Base-by-base conservation (phyloP, 2,797 vertebrate genomes). In the Parauchenoglanis ngamensis region DNA sequence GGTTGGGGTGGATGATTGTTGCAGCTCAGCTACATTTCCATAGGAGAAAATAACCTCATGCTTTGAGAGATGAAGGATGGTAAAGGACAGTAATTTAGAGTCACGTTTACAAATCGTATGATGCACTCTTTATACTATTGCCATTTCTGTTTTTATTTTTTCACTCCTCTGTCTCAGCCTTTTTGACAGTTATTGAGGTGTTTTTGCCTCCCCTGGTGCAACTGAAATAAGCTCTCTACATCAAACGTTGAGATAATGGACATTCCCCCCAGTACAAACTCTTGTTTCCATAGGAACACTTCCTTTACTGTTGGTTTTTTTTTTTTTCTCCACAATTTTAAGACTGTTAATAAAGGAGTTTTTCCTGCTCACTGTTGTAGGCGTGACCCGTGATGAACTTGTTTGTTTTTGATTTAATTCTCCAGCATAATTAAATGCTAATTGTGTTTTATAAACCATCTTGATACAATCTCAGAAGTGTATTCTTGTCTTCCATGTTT, bases 221-320 rank as follows among this genome's bases (percentile, higher is more conserved):
- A 93, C 91, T 89, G 86, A 88, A 89, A 52, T 90, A 90, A 93
- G 91, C 89, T 88, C 89, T 87, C 87, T 85, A 86, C 89, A 92
- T 88, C 49, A 84, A 92, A 87, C 78, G 80, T 82, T 78, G 88
- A 87, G 88, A 73, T 87, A 85, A 82, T 90, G 90, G 84, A 87
- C 85, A 61, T 89, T 89, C 44, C 59, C 44, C 59, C 84, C 56
- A 89, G 88, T 81, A 89, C 87, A 88, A 90, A 90, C 86, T 91
- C 83, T 88, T 65, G 92, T 95, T 93, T 86, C 94, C 91, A 92
- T 91, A 92, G 93, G 65, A 92, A 94, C 92, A n/a, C 85, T 6
- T 35, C 63, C 87, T 90, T 59, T 56, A 59, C 88, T 85, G 77
- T 68, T 88, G 88, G 67, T 23, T 6, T 76, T 90, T 88, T 85